Conservation (phyloP, 2,888 invertebrate genomes). For the Polyommatus icarus region DNA sequence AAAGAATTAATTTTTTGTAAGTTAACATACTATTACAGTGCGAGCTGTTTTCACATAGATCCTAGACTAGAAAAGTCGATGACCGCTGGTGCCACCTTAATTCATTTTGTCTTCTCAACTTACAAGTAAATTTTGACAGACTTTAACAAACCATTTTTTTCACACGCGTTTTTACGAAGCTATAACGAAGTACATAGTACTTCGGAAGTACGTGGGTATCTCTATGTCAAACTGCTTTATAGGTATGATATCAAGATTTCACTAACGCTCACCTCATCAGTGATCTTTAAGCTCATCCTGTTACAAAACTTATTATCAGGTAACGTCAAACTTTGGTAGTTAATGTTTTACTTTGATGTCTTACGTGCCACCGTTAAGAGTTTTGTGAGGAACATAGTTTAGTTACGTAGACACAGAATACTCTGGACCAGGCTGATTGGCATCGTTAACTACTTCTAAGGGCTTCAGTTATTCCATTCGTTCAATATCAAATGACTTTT, state of each 20-base stretch:
- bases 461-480: neutral
- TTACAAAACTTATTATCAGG: neutral
- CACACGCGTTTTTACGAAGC: too few relatives aligned
- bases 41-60: too few relatives aligned
- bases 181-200: too few relatives aligned
- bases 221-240: too few relatives aligned
- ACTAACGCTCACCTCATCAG: neutral
- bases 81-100: too few relatives aligned
- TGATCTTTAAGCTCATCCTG: neutral
- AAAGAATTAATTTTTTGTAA: too few relatives aligned
- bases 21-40: too few relatives aligned
- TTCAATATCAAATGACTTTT: neutral
- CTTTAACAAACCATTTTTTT: too few relatives aligned
- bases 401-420: neutral
- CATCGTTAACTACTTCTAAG: neutral
- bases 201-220: too few relatives aligned
- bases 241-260: neutral
- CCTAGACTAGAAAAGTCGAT: too few relatives aligned
- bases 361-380: neutral
- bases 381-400: neutral
- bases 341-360: conserved; percentile 19
- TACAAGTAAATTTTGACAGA: too few relatives aligned
- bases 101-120: too few relatives aligned
- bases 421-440: neutral
- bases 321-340: conserved; percentile 6